Conservation (phyloP, 2,797 vertebrate genomes). For the Sus cebifrons region DNA sequence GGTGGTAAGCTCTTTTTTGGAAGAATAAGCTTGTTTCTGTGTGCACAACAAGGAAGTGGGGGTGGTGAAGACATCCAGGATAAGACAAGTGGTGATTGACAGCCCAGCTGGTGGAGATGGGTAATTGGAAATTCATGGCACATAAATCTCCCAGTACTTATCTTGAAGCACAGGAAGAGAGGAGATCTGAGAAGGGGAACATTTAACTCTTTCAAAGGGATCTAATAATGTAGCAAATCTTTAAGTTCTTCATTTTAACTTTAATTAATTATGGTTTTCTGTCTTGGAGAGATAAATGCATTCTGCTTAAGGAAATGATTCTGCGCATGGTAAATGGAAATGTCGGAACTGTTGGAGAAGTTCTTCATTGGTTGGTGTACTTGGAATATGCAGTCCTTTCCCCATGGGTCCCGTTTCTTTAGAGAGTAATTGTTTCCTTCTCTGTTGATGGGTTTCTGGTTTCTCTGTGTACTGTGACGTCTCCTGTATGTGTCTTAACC, state of each 20-base stretch:
- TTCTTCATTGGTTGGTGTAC: conserved; percentile 41
- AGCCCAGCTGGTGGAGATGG: conserved; percentile 90
- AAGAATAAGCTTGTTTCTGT: conserved; percentile 85
- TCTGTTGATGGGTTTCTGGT: background rate
- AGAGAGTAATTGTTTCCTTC: background rate
- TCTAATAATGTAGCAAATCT: conserved; percentile 76
- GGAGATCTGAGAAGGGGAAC: conserved; percentile 85
- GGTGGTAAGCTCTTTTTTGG: conserved; percentile 76
- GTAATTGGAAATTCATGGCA: conserved; percentile 92
- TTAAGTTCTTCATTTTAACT: conserved; percentile 80
- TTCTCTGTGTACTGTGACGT: background rate
- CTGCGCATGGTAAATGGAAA: conserved; percentile 74
- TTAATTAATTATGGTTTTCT: conserved; percentile 83
- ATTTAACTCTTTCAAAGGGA: conserved; percentile 89
- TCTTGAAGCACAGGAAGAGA: conserved; percentile 86
- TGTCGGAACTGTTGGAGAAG: background rate
- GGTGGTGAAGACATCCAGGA: conserved; percentile 85
- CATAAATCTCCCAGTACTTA: conserved; percentile 92
- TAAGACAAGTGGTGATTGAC: conserved; percentile 90
- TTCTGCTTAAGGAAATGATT: conserved; percentile 78
- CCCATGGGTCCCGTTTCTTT: background rate
- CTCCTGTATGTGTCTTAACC: background rate
- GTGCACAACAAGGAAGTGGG: conserved; percentile 77
- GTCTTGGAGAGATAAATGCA: conserved; percentile 66
- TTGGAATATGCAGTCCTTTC: background rate